Percentiles rank a stretch among this genome's conserved stretches.
These are phyloP conservation scores for Apis cerana DNA, from an alignment of 1,140 invertebrate genomes.

Conservation along the genomic window DNA sequence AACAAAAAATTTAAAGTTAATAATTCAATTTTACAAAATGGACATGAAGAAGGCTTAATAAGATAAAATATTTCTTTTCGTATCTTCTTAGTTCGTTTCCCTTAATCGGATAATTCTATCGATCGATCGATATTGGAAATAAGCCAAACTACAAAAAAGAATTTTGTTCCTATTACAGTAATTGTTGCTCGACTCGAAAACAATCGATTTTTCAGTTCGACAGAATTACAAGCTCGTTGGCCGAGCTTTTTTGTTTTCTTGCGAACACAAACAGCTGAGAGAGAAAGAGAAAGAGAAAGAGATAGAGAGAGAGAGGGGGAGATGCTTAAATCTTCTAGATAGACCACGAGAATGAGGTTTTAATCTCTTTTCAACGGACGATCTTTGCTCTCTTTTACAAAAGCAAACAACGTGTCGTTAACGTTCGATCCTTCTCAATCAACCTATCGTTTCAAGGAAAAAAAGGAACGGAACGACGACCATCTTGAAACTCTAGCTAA, in stretches of 20 bases:
- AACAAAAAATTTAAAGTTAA: no score
- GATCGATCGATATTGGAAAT: no score
- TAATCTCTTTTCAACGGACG: constrained; percentile 21
- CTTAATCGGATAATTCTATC: no score
- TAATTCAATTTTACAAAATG: no score
- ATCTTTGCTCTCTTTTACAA: background rate
- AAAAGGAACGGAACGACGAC: background rate
- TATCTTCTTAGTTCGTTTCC: no score
- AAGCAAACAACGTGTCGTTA: constrained; percentile 20
- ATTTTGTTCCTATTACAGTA: background rate
- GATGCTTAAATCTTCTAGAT: background rate
- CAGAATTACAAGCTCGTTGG: background rate
- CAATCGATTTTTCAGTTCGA: background rate
- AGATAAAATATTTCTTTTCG: no score
- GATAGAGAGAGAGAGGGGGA: no score
- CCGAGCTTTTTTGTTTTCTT: background rate
- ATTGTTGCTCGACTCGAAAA: background rate
- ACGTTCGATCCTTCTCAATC: constrained; percentile 14
- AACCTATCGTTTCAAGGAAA: background rate
- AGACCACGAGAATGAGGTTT: constrained; percentile 9
- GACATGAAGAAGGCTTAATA: no score
- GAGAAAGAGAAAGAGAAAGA: no score
- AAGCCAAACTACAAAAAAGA: background rate
- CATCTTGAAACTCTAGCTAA: background rate
- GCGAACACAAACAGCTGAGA: background rate